Percentiles rank a stretch among this genome's conserved stretches.
phyloP scores from a whole-genome alignment of 2,113 vertebrate genomes.

The Perca flavescens region DNA sequence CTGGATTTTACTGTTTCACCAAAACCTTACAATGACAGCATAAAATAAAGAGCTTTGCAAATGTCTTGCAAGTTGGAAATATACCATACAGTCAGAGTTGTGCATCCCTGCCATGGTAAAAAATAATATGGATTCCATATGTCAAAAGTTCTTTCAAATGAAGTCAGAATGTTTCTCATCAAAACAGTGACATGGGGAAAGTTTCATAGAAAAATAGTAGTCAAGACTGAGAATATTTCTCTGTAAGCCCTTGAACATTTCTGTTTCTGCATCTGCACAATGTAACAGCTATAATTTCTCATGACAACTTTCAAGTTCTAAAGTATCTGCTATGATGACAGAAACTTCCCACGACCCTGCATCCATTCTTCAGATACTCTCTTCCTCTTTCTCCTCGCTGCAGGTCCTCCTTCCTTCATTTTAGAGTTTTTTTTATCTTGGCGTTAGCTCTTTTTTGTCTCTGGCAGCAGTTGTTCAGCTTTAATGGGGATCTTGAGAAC shows the following conservation, averaged over 20 bases:
- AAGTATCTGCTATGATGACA: constrained; percentile 58
- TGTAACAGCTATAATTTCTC: constrained; percentile 56
- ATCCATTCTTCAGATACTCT: constrained; percentile 61
- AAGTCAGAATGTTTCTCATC: constrained; percentile 47
- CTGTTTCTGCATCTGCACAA: constrained; percentile 62
- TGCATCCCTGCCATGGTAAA: background rate
- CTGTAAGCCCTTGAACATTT: constrained; percentile 37
- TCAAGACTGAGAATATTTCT: constrained; percentile 38
- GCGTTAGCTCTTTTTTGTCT: constrained; percentile 33
- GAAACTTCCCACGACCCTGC: constrained; percentile 74
- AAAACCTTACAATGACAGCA: constrained; percentile 26
- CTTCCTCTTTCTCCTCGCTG: constrained; percentile 38
- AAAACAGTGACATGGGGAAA: constrained; percentile 28
- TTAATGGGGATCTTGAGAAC: constrained; percentile 60
- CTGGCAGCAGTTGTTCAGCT: constrained; percentile 51
- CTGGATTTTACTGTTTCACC: background rate
- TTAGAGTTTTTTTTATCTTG: constrained; percentile 30
- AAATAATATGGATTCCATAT: constrained; percentile 48
- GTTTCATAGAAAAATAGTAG: constrained; percentile 32
- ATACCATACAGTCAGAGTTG: constrained; percentile 1
- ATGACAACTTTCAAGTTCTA: constrained; percentile 50
- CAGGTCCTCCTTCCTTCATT: constrained; percentile 40
- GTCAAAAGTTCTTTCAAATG: constrained; percentile 31
- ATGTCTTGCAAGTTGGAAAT: constrained; percentile 15
- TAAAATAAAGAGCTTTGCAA: constrained; percentile 17